phyloP scores from a whole-genome alignment of 1,140 invertebrate genomes.

The Anastatus disparis region DNA sequence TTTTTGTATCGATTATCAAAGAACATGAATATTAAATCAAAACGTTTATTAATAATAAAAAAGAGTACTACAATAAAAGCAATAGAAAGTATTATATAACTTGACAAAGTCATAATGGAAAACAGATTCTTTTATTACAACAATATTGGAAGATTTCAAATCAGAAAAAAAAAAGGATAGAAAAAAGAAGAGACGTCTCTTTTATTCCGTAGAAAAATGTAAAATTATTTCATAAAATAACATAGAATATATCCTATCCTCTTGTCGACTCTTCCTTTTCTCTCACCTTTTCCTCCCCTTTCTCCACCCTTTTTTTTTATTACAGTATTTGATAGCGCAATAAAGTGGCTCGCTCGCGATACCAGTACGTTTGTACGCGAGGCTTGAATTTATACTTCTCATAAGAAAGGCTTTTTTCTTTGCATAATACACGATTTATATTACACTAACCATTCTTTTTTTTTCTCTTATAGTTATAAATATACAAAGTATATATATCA shows the following conservation, averaged over 20 bases:
- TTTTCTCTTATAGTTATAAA: not conserved
- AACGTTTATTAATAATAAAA: too few species aligned
- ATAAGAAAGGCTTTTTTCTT: not conserved
- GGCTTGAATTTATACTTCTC: not conserved
- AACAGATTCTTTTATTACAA: too few species aligned
- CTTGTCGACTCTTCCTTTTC: not conserved
- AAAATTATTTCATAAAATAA: not conserved
- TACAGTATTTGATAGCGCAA: conserved; percentile 2
- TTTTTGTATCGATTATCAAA: too few species aligned
- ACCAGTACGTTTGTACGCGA: conserved; percentile 9
- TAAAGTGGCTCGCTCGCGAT: conserved; percentile 20
- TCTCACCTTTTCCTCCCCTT: too few species aligned
- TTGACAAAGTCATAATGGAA: too few species aligned
- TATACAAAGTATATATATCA: not conserved
- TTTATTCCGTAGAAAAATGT: too few species aligned
- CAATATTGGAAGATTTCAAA: too few species aligned
- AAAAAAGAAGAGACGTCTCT: too few species aligned
- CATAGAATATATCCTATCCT: not conserved
- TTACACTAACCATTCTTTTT: not conserved
- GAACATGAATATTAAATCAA: too few species aligned
- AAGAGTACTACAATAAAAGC: too few species aligned
- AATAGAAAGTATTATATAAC: too few species aligned
- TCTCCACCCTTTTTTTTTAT: conserved; percentile 9
- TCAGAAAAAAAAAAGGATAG: too few species aligned
- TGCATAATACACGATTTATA: conserved; percentile 30